Conservation (phyloP, 1,140 invertebrate genomes). For the Drosophila yakuba region DNA sequence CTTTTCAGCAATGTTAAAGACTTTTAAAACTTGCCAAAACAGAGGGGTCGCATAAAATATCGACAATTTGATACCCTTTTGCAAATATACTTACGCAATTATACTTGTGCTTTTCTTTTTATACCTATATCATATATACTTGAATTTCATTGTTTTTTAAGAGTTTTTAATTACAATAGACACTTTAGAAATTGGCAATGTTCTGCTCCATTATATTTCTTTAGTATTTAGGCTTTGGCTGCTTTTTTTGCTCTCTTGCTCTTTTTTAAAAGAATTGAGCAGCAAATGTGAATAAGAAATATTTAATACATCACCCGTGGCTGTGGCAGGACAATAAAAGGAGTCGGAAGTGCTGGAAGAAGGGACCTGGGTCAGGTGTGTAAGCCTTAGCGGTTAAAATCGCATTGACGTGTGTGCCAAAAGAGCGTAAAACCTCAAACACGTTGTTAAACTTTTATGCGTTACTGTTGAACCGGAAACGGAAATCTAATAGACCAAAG, state of each 20-base stretch:
- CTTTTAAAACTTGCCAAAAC: slow-evolving; percentile 38
- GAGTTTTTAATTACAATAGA: too few species aligned
- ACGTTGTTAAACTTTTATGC: slow-evolving; percentile 71
- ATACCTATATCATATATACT: too few species aligned
- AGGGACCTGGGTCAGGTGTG: slow-evolving; percentile 53
- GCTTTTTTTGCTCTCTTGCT: too few species aligned
- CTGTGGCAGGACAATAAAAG: not conserved
- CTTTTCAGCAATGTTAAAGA: slow-evolving; percentile 58
- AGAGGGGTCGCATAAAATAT: not conserved
- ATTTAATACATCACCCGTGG: not conserved
- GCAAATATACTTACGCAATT: not conserved
- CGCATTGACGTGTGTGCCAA: slow-evolving; percentile 71
- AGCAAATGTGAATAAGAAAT: slow-evolving; percentile 4
- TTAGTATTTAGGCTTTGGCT: not conserved
- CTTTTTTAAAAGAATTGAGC: not conserved
- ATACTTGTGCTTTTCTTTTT: too few species aligned
- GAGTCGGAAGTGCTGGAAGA: not conserved
- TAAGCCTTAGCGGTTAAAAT: slow-evolving; percentile 68
- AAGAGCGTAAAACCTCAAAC: slow-evolving; percentile 79
- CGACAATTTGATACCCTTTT: slow-evolving; percentile 32
- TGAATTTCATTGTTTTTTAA: too few species aligned
- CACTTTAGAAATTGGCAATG: too few species aligned
- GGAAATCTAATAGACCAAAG: slow-evolving; percentile 81
- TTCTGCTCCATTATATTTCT: too few species aligned
- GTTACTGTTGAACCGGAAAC: slow-evolving; percentile 78